phyloP scores from a whole-genome alignment of 2,113 vertebrate species.

The Eleginops maclovinus region DNA sequence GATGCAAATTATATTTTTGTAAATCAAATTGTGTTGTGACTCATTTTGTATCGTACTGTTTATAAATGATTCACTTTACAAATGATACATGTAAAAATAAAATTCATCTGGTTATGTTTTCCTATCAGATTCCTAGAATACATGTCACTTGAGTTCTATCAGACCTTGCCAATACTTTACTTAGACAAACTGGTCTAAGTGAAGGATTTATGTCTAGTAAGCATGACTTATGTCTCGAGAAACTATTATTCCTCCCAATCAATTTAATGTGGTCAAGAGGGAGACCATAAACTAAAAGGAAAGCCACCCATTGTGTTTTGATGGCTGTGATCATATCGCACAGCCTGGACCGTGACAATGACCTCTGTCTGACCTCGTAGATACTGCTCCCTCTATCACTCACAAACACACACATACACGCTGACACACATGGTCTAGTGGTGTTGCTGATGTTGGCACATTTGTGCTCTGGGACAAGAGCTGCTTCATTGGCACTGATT shows the following conservation, averaged over 20 bases:
- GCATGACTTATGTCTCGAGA: background rate
- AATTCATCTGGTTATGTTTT: conserved; percentile 9
- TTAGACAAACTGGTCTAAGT: background rate
- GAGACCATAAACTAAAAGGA: conserved; percentile 2
- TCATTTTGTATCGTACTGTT: background rate
- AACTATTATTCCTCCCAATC: conserved; percentile 1
- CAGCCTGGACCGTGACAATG: conserved; percentile 33
- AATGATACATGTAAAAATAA: conserved; percentile 20
- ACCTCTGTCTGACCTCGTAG: conserved; percentile 68
- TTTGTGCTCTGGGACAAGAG: conserved; percentile 79
- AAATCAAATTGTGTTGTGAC: conserved; percentile 1
- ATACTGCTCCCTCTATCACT: conserved; percentile 22
- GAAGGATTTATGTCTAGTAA: conserved; percentile 1
- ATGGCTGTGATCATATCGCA: conserved; percentile 45
- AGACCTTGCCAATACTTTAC: conserved; percentile 1
- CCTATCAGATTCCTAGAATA: background rate
- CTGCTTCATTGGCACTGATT: conserved; percentile 80
- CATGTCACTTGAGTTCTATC: conserved; percentile 46
- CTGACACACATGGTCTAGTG: conserved; percentile 54
- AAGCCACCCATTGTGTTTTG: conserved; percentile 3
- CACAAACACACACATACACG: conserved; percentile 18
- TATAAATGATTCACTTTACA: background rate
- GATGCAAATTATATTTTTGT: background rate
- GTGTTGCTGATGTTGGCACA: conserved; percentile 82
- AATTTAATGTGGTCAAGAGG: background rate